A percentile compares a stretch with the other conserved stretches of the same genome.
Conservation (phyloP, 2,888 invertebrate species). For the Urechis unicinctus region DNA sequence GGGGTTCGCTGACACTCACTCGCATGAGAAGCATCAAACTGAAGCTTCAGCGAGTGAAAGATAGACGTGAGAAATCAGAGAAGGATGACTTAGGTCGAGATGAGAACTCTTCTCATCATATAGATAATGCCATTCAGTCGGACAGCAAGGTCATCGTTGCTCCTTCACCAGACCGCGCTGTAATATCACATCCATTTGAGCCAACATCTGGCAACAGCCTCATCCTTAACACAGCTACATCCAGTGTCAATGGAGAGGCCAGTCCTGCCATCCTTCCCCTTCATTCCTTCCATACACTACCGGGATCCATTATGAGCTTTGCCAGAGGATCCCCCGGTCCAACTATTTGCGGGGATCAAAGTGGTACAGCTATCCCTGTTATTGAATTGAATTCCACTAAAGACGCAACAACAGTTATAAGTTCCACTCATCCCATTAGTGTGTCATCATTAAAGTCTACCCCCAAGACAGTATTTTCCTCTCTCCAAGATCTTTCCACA, state of each 20-base stretch:
- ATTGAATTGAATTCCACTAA: too few species aligned
- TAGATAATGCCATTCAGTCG: neutral
- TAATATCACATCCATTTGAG: neutral
- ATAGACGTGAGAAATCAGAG: neutral
- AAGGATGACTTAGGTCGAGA: too few species aligned
- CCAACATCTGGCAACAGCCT: neutral
- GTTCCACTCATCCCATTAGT: neutral
- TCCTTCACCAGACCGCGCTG: neutral
- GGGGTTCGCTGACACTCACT: slow-evolving; percentile 2
- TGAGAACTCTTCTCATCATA: neutral
- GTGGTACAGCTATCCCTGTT: too few species aligned
- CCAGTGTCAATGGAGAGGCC: neutral
- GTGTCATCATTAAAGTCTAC: neutral
- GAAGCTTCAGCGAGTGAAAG: slow-evolving; percentile 10
- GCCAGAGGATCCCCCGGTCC: too few species aligned
- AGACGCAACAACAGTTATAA: too few species aligned
- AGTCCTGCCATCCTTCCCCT: too few species aligned
- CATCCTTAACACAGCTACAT: too few species aligned
- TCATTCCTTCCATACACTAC: too few species aligned
- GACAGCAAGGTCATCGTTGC: neutral
- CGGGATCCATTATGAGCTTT: too few species aligned
- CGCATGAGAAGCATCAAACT: slow-evolving; percentile 9
- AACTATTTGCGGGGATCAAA: too few species aligned
- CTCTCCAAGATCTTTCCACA: neutral
- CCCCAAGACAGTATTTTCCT: neutral